Base-by-base conservation (phyloP, 2,888 invertebrate genomes). In the Gerris lacustris region DNA sequence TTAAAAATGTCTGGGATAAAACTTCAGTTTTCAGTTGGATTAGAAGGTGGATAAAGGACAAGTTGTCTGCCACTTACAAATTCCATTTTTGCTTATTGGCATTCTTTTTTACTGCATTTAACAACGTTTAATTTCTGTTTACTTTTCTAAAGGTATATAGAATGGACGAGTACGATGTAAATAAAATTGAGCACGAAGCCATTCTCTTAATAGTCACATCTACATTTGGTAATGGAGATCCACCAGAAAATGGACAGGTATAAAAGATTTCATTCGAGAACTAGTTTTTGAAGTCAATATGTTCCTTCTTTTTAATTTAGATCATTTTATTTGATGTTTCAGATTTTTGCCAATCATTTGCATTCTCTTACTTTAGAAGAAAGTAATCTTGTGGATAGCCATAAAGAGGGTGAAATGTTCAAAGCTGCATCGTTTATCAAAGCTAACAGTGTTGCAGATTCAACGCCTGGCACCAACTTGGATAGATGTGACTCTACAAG, bases 161-260 rank as follows among this genome's bases (percentile, higher is more conserved):
- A 79, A 96, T 96, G 96, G 87, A 89, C 62, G 94, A 96, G 77
- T 97, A 96, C 79, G 96, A 96, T 79, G 90, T 94, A 77, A 91
- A 91, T 69, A 92, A 92, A 75, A 91, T 97, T 78, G 95, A 95
- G 80, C 95, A 96, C 78, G 96, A 96, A 82, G 93, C 95, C 5
- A 82, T 97, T 63, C 82, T 96, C 18, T 81, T 97, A 74, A 91
- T 96, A 15, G 91, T 96, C 44, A 94, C 95, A 15, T 96, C 96
- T 9, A 97, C 96, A 0, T 96, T 96, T 79, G 96, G 96, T 17
- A 96, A 96, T 79, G 96, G 96, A 0, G 96, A 96, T 83, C 94
- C 96, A 31, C 96, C 96, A 0, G 96, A 96, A 82, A 96, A 96
- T 81, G 96, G 96, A 73, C 94, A 94, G 82, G 93, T 93, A 82